Conservation (phyloP, 2,888 invertebrate species). For the Cantharis rufa region DNA sequence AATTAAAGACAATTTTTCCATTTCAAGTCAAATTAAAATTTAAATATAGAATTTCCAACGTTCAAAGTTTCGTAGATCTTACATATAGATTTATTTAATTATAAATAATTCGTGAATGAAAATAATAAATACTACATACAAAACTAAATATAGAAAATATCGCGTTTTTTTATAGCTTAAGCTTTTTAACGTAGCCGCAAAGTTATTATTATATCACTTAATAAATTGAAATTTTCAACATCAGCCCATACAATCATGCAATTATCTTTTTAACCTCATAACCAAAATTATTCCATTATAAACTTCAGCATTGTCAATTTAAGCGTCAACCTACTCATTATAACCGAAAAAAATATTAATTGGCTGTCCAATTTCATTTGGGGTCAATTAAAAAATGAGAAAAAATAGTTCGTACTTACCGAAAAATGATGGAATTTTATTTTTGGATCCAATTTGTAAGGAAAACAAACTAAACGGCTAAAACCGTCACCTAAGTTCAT, state of each 20-base stretch:
- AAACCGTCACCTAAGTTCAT: background rate
- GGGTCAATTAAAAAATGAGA: background rate
- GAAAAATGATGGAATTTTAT: background rate
- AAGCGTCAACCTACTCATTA: background rate
- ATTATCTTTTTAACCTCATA: background rate
- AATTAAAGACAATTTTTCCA: too few relatives aligned
- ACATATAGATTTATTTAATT: background rate
- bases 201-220: background rate
- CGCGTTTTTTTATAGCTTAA: background rate
- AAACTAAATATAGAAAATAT: background rate
- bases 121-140: background rate
- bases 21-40: too few relatives aligned
- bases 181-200: background rate
- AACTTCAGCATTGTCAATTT: background rate
- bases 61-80: background rate
- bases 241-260: background rate
- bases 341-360: background rate
- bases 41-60: background rate
- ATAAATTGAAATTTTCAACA: background rate
- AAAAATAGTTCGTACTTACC: background rate
- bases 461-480: background rate
- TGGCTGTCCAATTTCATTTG: background rate
- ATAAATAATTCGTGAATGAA: background rate
- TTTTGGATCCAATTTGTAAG: background rate
- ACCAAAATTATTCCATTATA: background rate